Conservation (phyloP, 1,140 invertebrate genomes). For the Argopecten irradians region DNA sequence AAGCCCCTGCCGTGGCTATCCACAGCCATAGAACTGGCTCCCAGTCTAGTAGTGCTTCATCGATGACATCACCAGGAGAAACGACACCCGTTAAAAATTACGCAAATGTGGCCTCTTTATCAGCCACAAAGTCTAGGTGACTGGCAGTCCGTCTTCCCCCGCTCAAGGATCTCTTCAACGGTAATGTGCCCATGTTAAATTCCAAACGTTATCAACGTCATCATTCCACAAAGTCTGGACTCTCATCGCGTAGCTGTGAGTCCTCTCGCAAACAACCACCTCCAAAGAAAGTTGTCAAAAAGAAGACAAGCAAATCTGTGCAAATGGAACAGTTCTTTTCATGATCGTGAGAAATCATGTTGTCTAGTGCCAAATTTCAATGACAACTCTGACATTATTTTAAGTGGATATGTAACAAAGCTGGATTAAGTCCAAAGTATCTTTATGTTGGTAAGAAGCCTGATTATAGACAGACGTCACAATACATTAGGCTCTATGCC, state of each 20-base stretch:
- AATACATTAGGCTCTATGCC: background rate
- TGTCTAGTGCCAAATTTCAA: background rate
- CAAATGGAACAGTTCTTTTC: conserved; percentile 14
- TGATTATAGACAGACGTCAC: background rate
- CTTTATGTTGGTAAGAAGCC: background rate
- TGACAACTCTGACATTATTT: background rate
- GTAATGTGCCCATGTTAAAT: conserved; percentile 53
- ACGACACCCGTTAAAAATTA: conserved; percentile 1
- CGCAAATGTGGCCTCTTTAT: background rate
- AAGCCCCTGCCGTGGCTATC: conserved; percentile 28
- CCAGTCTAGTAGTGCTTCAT: conserved; percentile 34
- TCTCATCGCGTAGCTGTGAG: background rate
- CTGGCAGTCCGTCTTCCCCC: conserved; percentile 63
- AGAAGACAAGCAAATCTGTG: background rate
- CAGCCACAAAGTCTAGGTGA: conserved; percentile 53
- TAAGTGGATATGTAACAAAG: background rate
- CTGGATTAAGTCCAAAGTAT: background rate
- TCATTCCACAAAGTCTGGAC: background rate
- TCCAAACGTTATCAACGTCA: conserved; percentile 53
- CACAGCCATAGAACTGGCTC: conserved; percentile 34
- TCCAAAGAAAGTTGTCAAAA: conserved; percentile 18
- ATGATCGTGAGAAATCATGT: background rate
- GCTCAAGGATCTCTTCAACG: conserved; percentile 52
- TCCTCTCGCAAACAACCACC: background rate
- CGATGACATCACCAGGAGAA: background rate